These are phyloP conservation scores for Sander vitreus DNA, from an alignment of 2,113 vertebrate genomes.

Conservation along the genomic window DNA sequence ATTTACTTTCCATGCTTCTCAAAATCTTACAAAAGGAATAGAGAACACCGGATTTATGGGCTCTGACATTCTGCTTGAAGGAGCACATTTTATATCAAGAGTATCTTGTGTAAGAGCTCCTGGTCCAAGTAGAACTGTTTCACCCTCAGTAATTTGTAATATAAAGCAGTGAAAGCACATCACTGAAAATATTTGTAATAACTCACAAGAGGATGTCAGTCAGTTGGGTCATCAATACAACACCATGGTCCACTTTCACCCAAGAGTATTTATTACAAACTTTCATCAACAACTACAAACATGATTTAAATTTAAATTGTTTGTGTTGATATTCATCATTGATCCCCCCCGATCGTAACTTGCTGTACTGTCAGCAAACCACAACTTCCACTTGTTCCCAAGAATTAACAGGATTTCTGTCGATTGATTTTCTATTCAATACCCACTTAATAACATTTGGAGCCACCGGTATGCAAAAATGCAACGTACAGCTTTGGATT, in stretches of 20 bases:
- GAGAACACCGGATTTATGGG: neutral
- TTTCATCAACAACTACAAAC: neutral
- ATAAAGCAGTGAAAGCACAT: neutral
- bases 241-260: neutral
- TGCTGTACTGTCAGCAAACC: too few species aligned
- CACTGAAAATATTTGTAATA: neutral
- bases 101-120: neutral
- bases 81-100: neutral
- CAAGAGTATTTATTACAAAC: too few species aligned
- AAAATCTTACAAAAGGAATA: neutral
- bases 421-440: too few species aligned
- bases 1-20: too few species aligned
- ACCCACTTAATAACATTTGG: too few species aligned
- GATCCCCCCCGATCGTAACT: too few species aligned
- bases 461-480: too few species aligned
- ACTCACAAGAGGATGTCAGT: neutral
- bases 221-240: too few species aligned
- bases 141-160: neutral
- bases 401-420: neutral
- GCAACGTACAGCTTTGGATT: too few species aligned
- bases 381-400: too few species aligned
- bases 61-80: neutral
- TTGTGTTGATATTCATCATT: neutral
- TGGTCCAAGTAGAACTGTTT: neutral
- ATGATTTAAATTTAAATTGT: neutral